Evolutionary conservation across 2,113 vertebrate species (phyloP).

Genomic region (Daboia siamensis): DNA sequence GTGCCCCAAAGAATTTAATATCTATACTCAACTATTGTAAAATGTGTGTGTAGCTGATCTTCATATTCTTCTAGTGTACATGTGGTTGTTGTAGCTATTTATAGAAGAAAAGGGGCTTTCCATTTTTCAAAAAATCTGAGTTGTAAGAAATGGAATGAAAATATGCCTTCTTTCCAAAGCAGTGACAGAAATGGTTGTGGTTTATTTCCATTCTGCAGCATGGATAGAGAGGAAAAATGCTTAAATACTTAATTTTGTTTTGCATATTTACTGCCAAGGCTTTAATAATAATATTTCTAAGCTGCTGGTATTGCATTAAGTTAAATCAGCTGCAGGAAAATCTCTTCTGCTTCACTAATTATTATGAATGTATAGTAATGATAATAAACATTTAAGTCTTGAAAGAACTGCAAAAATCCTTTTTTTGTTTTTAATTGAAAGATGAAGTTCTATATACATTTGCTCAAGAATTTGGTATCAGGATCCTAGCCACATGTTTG

Average conservation of each 20-base stretch:
- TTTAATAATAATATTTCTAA: neutral
- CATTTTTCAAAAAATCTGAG: neutral
- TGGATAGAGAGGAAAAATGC: neutral
- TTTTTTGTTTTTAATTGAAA: neutral
- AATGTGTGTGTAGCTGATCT: neutral
- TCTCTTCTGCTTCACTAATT: neutral
- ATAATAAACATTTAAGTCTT: neutral
- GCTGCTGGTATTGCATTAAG: neutral
- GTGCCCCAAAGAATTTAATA: neutral
- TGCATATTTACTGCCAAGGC: neutral
- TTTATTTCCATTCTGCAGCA: neutral
- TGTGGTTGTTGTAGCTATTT: neutral
- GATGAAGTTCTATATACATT: neutral
- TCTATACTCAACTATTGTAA: neutral
- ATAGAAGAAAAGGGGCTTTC: neutral
- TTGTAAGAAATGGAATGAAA: neutral
- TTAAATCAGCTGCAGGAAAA: neutral
- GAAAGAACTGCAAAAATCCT: neutral
- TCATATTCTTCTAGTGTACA: neutral
- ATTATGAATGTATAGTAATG: neutral
- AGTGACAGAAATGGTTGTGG: neutral
- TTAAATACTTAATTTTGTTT: neutral
- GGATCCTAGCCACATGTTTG: neutral
- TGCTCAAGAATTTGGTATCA: neutral
- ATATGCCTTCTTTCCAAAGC: neutral